A percentile compares a stretch with the other conserved stretches of the same genome.
Conservation (phyloP, 2,888 invertebrate species). For the Meloe dianella region DNA sequence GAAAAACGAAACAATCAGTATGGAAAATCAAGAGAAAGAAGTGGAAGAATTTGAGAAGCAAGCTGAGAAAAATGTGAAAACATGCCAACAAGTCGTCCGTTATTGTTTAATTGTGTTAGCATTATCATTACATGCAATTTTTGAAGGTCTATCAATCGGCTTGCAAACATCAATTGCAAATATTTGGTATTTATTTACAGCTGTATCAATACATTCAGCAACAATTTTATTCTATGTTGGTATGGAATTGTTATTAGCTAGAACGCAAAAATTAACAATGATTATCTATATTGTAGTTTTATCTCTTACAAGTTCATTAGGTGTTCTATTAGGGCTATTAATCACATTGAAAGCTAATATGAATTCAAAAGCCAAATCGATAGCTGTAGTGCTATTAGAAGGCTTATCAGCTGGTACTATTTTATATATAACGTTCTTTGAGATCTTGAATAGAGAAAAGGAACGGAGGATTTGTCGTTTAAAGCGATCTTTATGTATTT, state of each 20-base stretch:
- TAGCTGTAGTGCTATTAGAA: conserved; percentile 58
- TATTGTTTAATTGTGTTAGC: conserved; percentile 60
- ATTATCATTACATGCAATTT: conserved; percentile 63
- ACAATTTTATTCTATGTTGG: conserved; percentile 64
- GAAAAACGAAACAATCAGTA: conserved; percentile 35
- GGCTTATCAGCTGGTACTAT: conserved; percentile 63
- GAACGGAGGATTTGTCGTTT: conserved; percentile 54
- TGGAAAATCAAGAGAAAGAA: conserved; percentile 32
- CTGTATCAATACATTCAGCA: conserved; percentile 63
- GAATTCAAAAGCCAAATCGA: conserved; percentile 54
- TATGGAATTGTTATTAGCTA: conserved; percentile 61
- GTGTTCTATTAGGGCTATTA: conserved; percentile 60
- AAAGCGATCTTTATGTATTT: conserved; percentile 53
- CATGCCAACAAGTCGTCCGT: conserved; percentile 55
- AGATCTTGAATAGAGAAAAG: conserved; percentile 61
- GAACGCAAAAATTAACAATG: conserved; percentile 55
- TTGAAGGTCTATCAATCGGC: conserved; percentile 65
- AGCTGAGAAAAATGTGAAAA: conserved; percentile 43
- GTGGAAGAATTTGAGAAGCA: conserved; percentile 44
- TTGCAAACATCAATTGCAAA: conserved; percentile 58
- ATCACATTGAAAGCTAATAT: conserved; percentile 56
- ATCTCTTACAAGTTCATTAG: conserved; percentile 61
- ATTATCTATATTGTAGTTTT: conserved; percentile 59
- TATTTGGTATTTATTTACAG: conserved; percentile 63
- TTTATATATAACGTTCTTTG: conserved; percentile 63